phyloP scores from a whole-genome alignment of 2,797 vertebrate genomes.

The Diceros bicornis region DNA sequence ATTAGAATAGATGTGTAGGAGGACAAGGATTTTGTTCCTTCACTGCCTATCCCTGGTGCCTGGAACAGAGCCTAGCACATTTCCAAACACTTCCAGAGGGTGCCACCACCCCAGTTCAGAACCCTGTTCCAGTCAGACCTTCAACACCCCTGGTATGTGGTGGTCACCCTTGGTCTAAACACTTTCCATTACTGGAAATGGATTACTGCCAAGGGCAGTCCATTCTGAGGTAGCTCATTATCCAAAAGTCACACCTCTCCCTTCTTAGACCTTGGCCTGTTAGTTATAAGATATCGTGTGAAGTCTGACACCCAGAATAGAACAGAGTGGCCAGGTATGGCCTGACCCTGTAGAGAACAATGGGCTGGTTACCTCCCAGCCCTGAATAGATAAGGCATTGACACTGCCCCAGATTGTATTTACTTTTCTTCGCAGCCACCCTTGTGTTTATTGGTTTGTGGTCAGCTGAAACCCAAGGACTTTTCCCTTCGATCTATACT shows the following conservation, averaged over 20 bases:
- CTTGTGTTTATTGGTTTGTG: background rate
- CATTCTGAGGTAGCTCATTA: background rate
- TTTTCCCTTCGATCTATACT: background rate
- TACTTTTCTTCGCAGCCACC: slow-evolving; percentile 7
- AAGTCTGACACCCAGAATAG: background rate
- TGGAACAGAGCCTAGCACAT: too few relatives aligned
- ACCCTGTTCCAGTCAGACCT: background rate
- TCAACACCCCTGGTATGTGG: background rate
- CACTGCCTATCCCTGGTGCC: background rate
- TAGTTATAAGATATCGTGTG: background rate
- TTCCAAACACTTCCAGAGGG: background rate
- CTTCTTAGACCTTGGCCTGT: background rate
- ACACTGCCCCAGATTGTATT: background rate
- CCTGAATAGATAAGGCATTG: background rate
- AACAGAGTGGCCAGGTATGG: background rate
- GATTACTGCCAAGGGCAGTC: background rate
- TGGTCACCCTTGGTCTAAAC: background rate
- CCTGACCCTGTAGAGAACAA: background rate
- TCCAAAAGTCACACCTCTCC: background rate
- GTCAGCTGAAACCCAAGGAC: background rate
- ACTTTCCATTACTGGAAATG: background rate
- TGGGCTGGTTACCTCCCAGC: background rate
- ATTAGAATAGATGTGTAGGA: background rate
- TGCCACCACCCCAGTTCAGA: fast-evolving
- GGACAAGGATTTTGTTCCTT: background rate